Evolutionary conservation across 2,113 vertebrate species (phyloP).

Genomic region (Oncorhynchus masou): DNA sequence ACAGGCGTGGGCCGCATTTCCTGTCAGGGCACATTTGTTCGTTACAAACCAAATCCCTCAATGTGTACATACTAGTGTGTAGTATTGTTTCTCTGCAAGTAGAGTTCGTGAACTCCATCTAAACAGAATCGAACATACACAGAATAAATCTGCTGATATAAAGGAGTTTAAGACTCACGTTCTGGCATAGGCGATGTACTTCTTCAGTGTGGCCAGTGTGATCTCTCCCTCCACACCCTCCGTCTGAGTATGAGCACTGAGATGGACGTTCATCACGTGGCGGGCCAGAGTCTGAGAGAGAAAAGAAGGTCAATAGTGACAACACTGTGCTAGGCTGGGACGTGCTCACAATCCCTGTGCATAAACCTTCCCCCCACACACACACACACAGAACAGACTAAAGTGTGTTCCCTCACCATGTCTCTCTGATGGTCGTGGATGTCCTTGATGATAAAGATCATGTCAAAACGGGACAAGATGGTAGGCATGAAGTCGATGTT

Average conservation of each 20-base stretch:
- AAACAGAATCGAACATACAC: too few species aligned
- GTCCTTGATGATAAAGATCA: constrained; percentile 99
- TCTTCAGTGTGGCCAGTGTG: constrained; percentile 86
- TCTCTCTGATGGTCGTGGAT: constrained; percentile 93
- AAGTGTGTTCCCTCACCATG: constrained; percentile 74
- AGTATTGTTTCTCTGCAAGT: too few species aligned
- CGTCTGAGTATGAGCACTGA: constrained; percentile 88
- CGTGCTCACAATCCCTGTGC: neutral
- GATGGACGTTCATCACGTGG: constrained; percentile 94
- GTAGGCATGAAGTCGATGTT: constrained; percentile 99
- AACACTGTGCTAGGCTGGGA: neutral
- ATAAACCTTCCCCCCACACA: neutral
- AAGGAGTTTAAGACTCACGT: constrained; percentile 72
- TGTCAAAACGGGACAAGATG: constrained; percentile 96
- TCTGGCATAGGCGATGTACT: constrained; percentile 89
- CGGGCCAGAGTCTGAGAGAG: constrained; percentile 84
- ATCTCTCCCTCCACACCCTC: constrained; percentile 91
- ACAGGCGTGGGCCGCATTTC: constrained; percentile 91
- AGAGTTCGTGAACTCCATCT: too few species aligned
- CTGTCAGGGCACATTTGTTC: constrained; percentile 55
- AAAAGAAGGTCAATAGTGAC: neutral
- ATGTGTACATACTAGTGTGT: too few species aligned
- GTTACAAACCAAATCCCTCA: neutral
- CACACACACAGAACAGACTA: neutral
- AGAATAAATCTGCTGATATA: neutral